These are phyloP conservation scores for Hesperophylax magnus DNA, from an alignment of 1,140 invertebrate species.

Conservation along the genomic window DNA sequence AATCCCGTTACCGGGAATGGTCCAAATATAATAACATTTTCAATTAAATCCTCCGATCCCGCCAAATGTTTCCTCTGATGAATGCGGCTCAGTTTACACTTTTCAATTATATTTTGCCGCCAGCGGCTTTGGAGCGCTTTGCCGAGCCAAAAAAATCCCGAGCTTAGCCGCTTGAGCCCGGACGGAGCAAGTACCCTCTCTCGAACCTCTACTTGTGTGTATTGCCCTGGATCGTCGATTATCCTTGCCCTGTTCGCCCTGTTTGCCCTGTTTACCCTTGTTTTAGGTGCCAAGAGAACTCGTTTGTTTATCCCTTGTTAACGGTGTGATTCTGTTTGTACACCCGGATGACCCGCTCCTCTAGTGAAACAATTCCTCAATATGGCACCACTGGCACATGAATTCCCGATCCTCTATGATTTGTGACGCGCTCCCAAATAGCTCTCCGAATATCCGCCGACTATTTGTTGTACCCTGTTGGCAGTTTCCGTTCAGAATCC, in stretches of 20 bases:
- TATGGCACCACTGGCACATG: neutral
- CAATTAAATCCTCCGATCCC: constrained; percentile 38
- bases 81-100: constrained; percentile 41
- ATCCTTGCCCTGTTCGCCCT: neutral
- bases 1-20: constrained; percentile 19
- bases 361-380: neutral
- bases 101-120: constrained; percentile 49
- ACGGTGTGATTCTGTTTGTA: constrained; percentile 55
- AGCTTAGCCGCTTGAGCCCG: neutral
- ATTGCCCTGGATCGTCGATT: neutral
- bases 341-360: constrained; percentile 37
- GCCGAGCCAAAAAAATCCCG: constrained; percentile 29
- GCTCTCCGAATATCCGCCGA: too few relatives aligned
- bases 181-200: too few relatives aligned
- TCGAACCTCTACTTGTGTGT: neutral
- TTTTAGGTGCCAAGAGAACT: constrained; percentile 48
- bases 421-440: neutral
- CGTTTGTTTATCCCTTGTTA: constrained; percentile 58
- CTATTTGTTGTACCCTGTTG: too few relatives aligned
- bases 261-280: constrained; percentile 43
- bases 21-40: constrained; percentile 43
- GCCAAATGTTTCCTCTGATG: constrained; percentile 40
- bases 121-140: constrained; percentile 27
- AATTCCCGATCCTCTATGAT: constrained; percentile 9
- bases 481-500: too few relatives aligned